These are phyloP conservation scores for Psittacus erithacus DNA, from an alignment of 2,113 vertebrate species.

Conservation along the genomic window DNA sequence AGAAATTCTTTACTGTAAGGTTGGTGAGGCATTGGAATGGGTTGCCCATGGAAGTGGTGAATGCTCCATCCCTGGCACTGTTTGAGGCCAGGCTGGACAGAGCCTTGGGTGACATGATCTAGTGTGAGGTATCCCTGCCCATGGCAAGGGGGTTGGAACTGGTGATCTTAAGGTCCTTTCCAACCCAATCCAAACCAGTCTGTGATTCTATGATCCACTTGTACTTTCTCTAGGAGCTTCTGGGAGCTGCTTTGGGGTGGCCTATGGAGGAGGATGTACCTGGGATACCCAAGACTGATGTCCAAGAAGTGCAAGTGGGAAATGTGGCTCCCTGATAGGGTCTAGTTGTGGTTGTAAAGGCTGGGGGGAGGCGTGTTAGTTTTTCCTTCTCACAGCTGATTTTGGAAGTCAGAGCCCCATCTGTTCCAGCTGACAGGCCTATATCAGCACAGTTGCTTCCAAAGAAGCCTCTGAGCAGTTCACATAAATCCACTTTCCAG, in stretches of 20 bases:
- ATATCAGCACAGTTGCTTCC: neutral
- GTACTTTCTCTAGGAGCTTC: neutral
- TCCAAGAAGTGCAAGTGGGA: neutral
- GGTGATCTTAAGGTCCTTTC: neutral
- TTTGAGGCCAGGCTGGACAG: neutral
- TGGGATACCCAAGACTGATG: neutral
- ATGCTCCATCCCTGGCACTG: neutral
- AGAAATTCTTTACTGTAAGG: neutral
- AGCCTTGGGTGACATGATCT: neutral
- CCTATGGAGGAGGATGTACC: neutral
- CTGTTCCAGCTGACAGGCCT: neutral
- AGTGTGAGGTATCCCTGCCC: neutral
- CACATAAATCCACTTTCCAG: slow-evolving; percentile 66
- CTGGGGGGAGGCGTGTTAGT: neutral
- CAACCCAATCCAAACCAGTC: neutral
- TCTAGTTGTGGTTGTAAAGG: neutral
- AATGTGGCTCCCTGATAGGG: neutral
- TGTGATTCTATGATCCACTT: neutral
- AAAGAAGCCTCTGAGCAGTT: neutral
- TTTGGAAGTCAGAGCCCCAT: neutral
- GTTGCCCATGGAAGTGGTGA: neutral
- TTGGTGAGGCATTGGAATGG: neutral
- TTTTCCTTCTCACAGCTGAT: neutral
- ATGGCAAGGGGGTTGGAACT: neutral
- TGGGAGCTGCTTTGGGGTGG: neutral